A percentile compares a stretch with the other conserved stretches of the same genome.
Evolutionary conservation across 2,113 vertebrate genomes (phyloP).

Genomic region (Prietella phreatophila): DNA sequence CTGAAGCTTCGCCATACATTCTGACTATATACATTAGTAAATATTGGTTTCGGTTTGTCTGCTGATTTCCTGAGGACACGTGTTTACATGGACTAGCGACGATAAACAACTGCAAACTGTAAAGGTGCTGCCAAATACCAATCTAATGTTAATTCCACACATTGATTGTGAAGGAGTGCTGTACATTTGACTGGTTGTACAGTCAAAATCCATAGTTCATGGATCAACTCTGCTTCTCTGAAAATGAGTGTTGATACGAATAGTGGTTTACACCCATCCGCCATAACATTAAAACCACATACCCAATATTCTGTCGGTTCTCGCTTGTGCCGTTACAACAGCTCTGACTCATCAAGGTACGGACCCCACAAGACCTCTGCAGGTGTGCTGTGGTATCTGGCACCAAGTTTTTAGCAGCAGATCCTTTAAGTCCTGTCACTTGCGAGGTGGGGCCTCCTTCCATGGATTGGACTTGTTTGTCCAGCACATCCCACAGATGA

Average conservation of each 20-base stretch:
- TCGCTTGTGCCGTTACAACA: too few species aligned
- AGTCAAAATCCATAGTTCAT: not conserved
- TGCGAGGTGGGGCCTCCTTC: too few species aligned
- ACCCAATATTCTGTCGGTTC: too few species aligned
- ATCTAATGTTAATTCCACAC: not conserved
- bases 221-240: not conserved
- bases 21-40: not conserved
- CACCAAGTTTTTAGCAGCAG: too few species aligned
- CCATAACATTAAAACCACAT: too few species aligned
- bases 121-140: not conserved
- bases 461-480: too few species aligned
- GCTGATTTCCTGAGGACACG: not conserved
- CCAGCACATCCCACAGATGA: too few species aligned
- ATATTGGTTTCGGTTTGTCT: slow-evolving; percentile 1
- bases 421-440: too few species aligned
- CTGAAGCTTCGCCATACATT: not conserved
- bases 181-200: not conserved
- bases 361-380: too few species aligned
- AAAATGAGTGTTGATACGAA: not conserved
- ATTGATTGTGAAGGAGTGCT: not conserved
- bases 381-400: too few species aligned
- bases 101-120: not conserved
- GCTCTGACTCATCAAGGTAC: too few species aligned
- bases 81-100: not conserved
- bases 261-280: not conserved